Evolutionary conservation across 2,113 vertebrate species (phyloP).

Genomic region (Bos javanicus): DNA sequence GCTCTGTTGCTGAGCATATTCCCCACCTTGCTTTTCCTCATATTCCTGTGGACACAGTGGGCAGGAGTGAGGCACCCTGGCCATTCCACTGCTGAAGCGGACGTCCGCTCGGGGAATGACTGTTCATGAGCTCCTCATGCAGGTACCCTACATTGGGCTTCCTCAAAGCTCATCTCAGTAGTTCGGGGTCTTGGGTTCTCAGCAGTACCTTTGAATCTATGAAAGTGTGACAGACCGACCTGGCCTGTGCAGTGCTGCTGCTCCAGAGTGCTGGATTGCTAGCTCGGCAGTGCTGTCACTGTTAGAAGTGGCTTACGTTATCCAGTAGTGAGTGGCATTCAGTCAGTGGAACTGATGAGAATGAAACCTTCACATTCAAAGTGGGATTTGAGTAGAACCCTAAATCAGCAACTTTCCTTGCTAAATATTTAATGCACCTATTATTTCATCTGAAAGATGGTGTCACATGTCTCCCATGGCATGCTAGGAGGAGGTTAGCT

Average conservation of each 20-base stretch:
- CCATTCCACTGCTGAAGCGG: not conserved
- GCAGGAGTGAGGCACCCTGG: not conserved
- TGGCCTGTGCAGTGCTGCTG: not conserved
- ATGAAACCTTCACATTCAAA: not conserved
- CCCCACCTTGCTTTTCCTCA: not conserved
- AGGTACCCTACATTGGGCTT: not conserved
- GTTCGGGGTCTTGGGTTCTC: not conserved
- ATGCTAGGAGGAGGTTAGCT: not conserved
- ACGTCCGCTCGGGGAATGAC: not conserved
- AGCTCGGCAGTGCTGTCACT: not conserved
- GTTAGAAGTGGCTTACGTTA: not conserved
- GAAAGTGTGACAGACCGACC: not conserved
- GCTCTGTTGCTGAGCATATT: not conserved
- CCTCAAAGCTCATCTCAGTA: not conserved
- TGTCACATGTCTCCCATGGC: not conserved
- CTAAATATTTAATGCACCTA: not conserved
- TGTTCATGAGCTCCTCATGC: not conserved
- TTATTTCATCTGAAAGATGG: slow-evolving; percentile 11
- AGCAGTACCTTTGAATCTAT: not conserved
- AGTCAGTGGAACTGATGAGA: not conserved
- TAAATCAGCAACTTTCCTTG: not conserved
- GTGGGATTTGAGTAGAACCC: not conserved
- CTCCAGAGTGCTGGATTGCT: not conserved
- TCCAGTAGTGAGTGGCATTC: not conserved
- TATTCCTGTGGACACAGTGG: not conserved